phyloP scores from a whole-genome alignment of 64 coral and sea anemone genomes.

The Catalaphyllia jardinei region DNA sequence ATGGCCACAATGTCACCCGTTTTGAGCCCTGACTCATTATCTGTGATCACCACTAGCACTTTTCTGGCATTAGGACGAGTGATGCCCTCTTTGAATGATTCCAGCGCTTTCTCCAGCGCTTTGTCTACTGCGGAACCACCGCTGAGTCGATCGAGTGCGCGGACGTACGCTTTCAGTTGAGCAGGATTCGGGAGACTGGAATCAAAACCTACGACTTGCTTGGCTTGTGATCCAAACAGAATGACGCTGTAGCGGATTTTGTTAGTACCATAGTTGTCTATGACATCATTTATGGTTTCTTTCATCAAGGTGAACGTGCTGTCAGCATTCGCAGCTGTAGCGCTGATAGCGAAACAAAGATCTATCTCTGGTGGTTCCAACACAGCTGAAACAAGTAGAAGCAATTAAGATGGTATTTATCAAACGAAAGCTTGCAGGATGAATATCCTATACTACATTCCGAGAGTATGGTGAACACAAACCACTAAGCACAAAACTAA shows the following conservation, averaged over 20 bases:
- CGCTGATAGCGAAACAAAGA: slow-evolving; percentile 78
- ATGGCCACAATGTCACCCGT: slow-evolving; percentile 21
- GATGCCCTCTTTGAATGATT: slow-evolving; percentile 36
- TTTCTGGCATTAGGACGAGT: slow-evolving; percentile 66
- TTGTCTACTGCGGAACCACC: slow-evolving; percentile 58
- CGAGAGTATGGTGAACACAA: no score
- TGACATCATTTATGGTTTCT: slow-evolving; percentile 48
- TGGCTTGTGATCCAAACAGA: slow-evolving; percentile 66
- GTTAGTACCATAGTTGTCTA: slow-evolving; percentile 51
- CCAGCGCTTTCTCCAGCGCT: slow-evolving; percentile 59
- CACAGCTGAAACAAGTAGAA: slow-evolving; percentile 3
- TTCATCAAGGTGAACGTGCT: slow-evolving; percentile 69
- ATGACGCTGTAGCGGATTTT: slow-evolving; percentile 77
- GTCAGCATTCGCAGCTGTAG: slow-evolving; percentile 46
- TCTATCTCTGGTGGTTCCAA: slow-evolving; percentile 57
- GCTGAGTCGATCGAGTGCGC: neutral
- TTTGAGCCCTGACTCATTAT: slow-evolving; percentile 52
- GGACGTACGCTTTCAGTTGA: neutral
- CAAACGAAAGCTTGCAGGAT: neutral
- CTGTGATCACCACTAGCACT: slow-evolving; percentile 74
- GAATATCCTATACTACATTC: no score
- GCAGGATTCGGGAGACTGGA: neutral
- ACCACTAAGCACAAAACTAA: no score
- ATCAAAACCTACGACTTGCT: neutral
- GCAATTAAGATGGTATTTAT: neutral